Percentiles rank a stretch among this genome's conserved stretches.
These are phyloP conservation scores for Nestor notabilis DNA, from an alignment of 2,113 vertebrate species.

Conservation along the genomic window DNA sequence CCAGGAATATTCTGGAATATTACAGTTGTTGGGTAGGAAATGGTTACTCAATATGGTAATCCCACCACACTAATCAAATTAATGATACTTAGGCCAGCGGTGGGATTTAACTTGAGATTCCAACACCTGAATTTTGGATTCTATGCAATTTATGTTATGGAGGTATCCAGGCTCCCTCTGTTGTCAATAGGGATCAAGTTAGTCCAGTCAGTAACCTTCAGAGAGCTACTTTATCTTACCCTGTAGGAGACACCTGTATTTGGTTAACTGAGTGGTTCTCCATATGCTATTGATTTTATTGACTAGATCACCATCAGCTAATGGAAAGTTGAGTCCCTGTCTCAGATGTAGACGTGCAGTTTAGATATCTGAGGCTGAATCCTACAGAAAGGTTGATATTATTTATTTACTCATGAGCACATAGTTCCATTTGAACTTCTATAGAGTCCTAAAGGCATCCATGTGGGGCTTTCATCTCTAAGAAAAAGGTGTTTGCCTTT, in stretches of 20 bases:
- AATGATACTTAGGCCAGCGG: neutral
- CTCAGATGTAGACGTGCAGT: neutral
- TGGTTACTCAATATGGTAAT: neutral
- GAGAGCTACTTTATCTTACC: neutral
- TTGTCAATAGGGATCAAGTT: neutral
- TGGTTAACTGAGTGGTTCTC: neutral
- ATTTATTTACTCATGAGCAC: neutral
- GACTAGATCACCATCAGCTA: neutral
- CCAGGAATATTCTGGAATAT: neutral
- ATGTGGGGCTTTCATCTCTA: neutral
- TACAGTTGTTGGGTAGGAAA: neutral
- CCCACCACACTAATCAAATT: neutral
- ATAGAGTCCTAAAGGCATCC: neutral
- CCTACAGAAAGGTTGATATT: neutral
- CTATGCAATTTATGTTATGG: fast-evolving
- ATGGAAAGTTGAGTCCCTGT: neutral
- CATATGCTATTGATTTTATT: neutral
- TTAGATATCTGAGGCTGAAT: neutral
- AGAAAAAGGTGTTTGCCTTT: neutral
- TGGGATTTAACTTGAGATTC: neutral
- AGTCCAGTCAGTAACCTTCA: neutral
- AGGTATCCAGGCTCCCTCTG: neutral
- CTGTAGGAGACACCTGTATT: neutral
- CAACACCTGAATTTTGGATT: neutral
- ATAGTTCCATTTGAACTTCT: neutral